phyloP scores from a whole-genome alignment of 2,797 vertebrate genomes.

The Bradypodion pumilum region DNA sequence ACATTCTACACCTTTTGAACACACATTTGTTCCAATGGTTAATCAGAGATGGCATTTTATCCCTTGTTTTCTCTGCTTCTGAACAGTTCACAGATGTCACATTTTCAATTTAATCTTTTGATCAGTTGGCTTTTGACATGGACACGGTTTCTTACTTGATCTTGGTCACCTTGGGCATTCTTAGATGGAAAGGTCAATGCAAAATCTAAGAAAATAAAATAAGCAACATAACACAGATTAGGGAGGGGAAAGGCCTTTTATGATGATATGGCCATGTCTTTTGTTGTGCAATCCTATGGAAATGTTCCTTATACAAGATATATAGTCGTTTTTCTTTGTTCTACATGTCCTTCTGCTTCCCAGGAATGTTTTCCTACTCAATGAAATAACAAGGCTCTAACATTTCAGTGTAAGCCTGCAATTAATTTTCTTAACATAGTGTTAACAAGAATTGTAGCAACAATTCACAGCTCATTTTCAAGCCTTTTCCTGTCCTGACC shows the following conservation, averaged over 20 bases:
- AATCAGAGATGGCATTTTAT: neutral
- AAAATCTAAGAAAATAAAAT: neutral
- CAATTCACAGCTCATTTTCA: constrained; percentile 26
- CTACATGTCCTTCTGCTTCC: neutral
- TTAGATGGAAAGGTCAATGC: neutral
- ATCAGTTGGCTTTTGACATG: neutral
- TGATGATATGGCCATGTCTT: neutral
- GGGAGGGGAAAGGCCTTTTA: neutral
- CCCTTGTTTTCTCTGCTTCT: neutral
- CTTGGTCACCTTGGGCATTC: neutral
- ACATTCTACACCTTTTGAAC: neutral
- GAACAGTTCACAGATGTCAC: neutral
- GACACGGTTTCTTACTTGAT: neutral
- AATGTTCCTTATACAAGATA: neutral
- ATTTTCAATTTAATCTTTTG: neutral
- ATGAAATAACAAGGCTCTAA: neutral
- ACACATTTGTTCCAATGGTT: neutral
- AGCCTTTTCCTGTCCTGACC: neutral
- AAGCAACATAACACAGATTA: neutral
- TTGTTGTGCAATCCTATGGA: rapidly evolving
- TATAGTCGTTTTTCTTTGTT: neutral
- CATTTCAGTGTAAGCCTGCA: constrained; percentile 2
- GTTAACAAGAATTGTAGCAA: neutral
- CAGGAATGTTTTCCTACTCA: neutral
- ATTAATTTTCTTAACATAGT: constrained; percentile 9